These are phyloP conservation scores for Falcaria lacertinaria DNA, from an alignment of 2,888 invertebrate species.

Conservation along the genomic window DNA sequence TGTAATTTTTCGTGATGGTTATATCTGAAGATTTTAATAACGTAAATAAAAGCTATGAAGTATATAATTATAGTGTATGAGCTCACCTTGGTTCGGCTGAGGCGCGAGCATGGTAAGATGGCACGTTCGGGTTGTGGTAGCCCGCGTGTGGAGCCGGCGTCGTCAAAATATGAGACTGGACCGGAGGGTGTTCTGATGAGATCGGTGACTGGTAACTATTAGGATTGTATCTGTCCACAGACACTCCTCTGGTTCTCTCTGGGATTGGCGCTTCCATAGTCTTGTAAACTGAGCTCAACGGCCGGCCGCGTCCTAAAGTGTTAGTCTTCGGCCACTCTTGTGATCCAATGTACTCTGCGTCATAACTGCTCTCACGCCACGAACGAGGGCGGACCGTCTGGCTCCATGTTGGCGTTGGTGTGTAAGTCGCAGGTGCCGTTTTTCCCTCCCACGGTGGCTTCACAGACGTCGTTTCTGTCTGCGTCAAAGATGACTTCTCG, in stretches of 20 bases:
- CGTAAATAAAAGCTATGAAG: slow-evolving; percentile 7
- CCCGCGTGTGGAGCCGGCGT: slow-evolving; percentile 55
- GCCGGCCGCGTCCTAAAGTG: slow-evolving; percentile 62
- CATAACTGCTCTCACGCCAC: slow-evolving; percentile 69
- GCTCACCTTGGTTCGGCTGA: slow-evolving; percentile 72
- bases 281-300: slow-evolving; percentile 54
- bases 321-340: slow-evolving; percentile 68
- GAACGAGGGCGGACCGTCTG: slow-evolving; percentile 69
- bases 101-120: slow-evolving; percentile 70
- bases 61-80: background rate
- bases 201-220: slow-evolving; percentile 61
- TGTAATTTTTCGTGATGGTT: too few species aligned
- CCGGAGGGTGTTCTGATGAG: slow-evolving; percentile 63
- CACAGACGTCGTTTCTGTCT: slow-evolving; percentile 44
- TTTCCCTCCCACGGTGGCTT: slow-evolving; percentile 69
- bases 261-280: slow-evolving; percentile 44
- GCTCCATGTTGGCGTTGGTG: slow-evolving; percentile 68
- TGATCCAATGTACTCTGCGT: slow-evolving; percentile 59
- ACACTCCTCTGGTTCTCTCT: slow-evolving; percentile 63
- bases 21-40: too few species aligned
- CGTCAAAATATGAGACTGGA: slow-evolving; percentile 69
- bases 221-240: slow-evolving; percentile 71
- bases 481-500: slow-evolving; percentile 60
- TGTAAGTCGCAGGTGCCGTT: slow-evolving; percentile 43
- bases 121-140: slow-evolving; percentile 68